Percentiles rank a stretch among this genome's conserved stretches.
Conservation (phyloP, 2,888 invertebrate genomes). For the Caenorhabditis panamensis region DNA sequence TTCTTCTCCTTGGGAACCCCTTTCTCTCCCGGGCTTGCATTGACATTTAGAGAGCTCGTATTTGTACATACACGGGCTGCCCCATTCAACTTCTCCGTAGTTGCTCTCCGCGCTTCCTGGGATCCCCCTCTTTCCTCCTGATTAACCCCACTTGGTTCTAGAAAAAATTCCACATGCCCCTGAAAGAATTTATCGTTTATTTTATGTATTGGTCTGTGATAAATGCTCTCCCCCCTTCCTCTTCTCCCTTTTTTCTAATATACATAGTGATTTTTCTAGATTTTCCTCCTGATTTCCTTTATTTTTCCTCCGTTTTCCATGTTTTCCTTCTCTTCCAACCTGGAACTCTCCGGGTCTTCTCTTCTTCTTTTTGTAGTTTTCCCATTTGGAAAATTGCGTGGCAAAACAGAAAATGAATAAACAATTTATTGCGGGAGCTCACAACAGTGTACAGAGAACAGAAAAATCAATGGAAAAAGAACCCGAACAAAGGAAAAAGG, state of each 20-base stretch:
- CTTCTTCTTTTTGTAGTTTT: background rate
- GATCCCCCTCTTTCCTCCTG: slow-evolving; percentile 19
- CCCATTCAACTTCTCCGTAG: slow-evolving; percentile 4
- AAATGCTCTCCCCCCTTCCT: slow-evolving; percentile 19
- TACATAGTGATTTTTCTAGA: slow-evolving; percentile 7
- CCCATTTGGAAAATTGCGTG: background rate
- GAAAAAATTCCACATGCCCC: slow-evolving; percentile 9
- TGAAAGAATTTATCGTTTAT: background rate
- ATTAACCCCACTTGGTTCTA: slow-evolving; percentile 29
- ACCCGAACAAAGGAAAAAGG: slow-evolving; percentile 19
- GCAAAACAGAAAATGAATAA: slow-evolving; percentile 29
- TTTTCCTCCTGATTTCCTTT: background rate
- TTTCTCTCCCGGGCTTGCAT: background rate
- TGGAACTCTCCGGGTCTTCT: slow-evolving; percentile 14
- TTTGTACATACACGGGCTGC: slow-evolving; percentile 59
- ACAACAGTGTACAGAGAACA: background rate
- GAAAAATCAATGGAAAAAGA: slow-evolving; percentile 1
- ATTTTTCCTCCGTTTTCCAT: no score
- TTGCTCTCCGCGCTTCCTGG: slow-evolving; percentile 20
- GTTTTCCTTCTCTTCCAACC: no score
- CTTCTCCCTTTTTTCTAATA: slow-evolving; percentile 19
- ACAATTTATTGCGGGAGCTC: slow-evolving; percentile 36
- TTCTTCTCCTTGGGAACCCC: no score
- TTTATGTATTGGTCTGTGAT: slow-evolving; percentile 55
- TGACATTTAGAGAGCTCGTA: slow-evolving; percentile 19